Evolutionary conservation across 2,888 invertebrate species (phyloP).

Genomic region (Caenorhabditis wallacei): DNA sequence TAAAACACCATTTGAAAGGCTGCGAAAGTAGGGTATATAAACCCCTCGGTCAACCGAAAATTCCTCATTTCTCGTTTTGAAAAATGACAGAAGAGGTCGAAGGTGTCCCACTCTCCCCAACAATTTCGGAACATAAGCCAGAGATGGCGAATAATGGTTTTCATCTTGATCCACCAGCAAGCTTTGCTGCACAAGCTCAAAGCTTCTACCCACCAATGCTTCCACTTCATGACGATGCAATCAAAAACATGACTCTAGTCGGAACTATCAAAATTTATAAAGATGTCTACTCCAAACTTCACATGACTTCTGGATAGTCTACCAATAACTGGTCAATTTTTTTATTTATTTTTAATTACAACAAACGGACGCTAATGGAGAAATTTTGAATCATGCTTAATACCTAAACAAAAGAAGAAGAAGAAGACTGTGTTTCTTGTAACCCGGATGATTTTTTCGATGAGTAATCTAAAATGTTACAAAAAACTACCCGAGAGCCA

Average conservation of each 20-base stretch:
- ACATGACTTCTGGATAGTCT: background rate
- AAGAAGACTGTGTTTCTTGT: too few species aligned
- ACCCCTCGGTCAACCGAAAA: background rate
- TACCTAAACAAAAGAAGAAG: too few species aligned
- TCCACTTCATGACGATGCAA: background rate
- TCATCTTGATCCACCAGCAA: background rate
- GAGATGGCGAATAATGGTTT: background rate
- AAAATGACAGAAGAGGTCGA: background rate
- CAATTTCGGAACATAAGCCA: background rate
- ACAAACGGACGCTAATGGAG: too few species aligned
- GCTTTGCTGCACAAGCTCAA: background rate
- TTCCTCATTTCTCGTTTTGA: background rate
- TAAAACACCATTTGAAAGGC: background rate
- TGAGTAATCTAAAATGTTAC: too few species aligned
- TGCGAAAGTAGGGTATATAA: slow-evolving; percentile 11
- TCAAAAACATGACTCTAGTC: background rate
- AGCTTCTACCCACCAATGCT: background rate
- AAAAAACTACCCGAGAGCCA: too few species aligned
- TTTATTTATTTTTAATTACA: too few species aligned
- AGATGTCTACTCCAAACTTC: background rate
- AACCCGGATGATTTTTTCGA: too few species aligned
- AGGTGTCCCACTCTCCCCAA: background rate
- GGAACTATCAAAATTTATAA: background rate
- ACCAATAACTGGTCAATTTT: too few species aligned
- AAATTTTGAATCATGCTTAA: too few species aligned